Evolutionary conservation across 2,888 invertebrate genomes (phyloP).

Genomic region (Pristionchus exspectatus): DNA sequence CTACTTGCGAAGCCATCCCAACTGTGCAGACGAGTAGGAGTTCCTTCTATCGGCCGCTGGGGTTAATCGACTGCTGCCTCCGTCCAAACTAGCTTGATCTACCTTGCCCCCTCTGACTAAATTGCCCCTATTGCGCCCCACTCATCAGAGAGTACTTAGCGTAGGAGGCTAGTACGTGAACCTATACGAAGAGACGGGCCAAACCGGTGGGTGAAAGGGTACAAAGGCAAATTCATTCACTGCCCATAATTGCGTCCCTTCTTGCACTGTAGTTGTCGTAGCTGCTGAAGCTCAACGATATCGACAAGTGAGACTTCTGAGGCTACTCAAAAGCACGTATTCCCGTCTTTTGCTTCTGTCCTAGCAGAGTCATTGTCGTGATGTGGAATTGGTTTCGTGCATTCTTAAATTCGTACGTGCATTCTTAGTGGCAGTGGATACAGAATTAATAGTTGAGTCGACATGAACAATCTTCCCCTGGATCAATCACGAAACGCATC

Average conservation of each 20-base stretch:
- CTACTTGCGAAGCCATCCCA: no score
- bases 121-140: slow-evolving; percentile 32
- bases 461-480: no score
- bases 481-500: no score
- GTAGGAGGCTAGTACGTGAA: neutral
- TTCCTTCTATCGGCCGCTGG: neutral
- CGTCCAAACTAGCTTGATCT: slow-evolving; percentile 35
- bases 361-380: no score
- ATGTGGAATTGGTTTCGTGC: no score
- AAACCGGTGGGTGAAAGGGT: slow-evolving; percentile 28
- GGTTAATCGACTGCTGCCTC: neutral
- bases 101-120: neutral
- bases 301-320: neutral
- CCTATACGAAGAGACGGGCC: neutral
- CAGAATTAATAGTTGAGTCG: no score
- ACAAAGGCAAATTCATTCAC: neutral
- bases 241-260: neutral
- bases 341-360: neutral
- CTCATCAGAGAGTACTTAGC: slow-evolving; percentile 14
- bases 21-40: neutral
- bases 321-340: neutral
- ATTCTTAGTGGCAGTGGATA: no score
- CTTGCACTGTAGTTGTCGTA: neutral
- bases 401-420: no score
- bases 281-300: no score